phyloP scores from a whole-genome alignment of 92 coral and sea anemone species.

The Palythoa grandis region DNA sequence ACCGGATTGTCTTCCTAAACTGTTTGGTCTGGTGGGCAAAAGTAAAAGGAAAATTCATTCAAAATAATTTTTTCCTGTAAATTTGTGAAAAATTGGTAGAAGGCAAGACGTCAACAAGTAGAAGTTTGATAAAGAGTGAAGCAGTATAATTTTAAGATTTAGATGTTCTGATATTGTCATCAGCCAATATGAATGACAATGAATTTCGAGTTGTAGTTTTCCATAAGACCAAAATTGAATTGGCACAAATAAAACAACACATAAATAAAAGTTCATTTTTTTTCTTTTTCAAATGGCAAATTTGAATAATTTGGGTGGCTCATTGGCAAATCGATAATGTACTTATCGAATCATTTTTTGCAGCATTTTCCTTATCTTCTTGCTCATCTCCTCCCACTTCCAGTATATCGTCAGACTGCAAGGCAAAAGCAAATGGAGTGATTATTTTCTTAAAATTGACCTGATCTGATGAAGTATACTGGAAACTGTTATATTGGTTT shows the following conservation, averaged over 20 bases:
- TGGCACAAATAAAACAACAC: conserved; percentile 17
- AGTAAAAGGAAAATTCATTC: conserved; percentile 21
- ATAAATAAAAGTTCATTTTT: conserved; percentile 1
- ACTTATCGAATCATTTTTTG: conserved; percentile 4
- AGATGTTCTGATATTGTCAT: conserved; percentile 7
- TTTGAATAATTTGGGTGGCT: conserved; percentile 14
- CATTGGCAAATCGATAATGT: conserved; percentile 11
- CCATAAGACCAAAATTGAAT: neutral
- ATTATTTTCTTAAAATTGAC: conserved; percentile 16
- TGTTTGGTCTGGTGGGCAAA: conserved; percentile 32
- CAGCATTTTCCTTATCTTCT: neutral
- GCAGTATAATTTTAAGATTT: conserved; percentile 8
- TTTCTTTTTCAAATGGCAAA: conserved; percentile 22
- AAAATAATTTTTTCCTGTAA: neutral
- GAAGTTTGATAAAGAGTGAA: conserved; percentile 35
- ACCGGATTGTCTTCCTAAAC: conserved; percentile 11
- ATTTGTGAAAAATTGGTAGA: neutral
- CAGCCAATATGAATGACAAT: conserved; percentile 17
- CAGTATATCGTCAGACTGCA: conserved; percentile 22
- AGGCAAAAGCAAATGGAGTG: conserved; percentile 7
- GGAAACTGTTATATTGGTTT: conserved; percentile 4
- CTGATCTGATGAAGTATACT: conserved; percentile 8
- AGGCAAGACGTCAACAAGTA: neutral
- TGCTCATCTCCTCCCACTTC: neutral
- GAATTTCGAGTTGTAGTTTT: conserved; percentile 13